These are phyloP conservation scores for Notarius quadriscutis DNA, from an alignment of 2,113 vertebrate species.

Conservation along the genomic window DNA sequence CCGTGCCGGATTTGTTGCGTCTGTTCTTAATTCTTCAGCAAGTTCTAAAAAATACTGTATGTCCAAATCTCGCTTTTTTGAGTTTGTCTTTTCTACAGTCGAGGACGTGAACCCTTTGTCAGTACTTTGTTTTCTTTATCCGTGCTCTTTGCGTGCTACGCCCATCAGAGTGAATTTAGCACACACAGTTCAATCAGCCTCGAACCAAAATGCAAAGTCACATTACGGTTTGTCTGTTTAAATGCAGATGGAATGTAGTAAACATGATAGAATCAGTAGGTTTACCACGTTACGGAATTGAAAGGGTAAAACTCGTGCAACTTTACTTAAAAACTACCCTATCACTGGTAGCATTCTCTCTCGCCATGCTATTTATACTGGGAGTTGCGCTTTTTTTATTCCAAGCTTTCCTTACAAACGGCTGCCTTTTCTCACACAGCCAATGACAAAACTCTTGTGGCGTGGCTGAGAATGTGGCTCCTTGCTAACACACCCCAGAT, in stretches of 20 bases:
- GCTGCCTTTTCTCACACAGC: background rate
- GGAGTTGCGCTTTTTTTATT: background rate
- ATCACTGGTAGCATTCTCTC: background rate
- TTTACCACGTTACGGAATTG: background rate
- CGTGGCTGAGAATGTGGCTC: background rate
- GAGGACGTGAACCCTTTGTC: background rate
- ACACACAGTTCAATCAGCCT: background rate
- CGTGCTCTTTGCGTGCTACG: background rate
- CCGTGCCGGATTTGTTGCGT: background rate
- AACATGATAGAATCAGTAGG: background rate
- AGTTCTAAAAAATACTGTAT: background rate
- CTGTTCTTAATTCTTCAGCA: background rate
- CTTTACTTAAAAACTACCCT: background rate
- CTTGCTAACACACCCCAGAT: conserved; percentile 16
- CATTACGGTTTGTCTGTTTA: background rate
- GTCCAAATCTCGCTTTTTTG: background rate
- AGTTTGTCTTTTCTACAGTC: background rate
- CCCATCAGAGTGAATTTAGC: background rate
- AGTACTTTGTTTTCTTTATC: background rate
- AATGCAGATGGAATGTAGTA: background rate
- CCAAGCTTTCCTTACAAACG: background rate
- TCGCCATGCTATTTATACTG: background rate
- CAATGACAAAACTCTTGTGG: background rate
- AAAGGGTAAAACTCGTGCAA: background rate
- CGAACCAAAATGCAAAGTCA: background rate